Evolutionary conservation across 2,888 invertebrate genomes (phyloP).

Genomic region (Halocaridina rubra): DNA sequence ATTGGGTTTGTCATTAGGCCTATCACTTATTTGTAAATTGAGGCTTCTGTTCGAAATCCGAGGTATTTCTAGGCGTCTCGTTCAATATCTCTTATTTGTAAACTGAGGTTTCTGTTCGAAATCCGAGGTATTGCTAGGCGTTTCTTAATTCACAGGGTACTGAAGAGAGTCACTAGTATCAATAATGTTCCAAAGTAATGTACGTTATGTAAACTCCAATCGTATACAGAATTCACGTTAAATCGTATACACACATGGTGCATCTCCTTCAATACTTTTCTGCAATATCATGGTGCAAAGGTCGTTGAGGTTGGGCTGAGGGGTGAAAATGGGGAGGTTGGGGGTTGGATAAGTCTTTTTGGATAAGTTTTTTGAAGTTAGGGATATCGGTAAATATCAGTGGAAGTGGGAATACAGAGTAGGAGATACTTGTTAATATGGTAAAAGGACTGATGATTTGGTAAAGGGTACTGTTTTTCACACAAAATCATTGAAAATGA

Average conservation of each 20-base stretch:
- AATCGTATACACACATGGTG: constrained; percentile 40
- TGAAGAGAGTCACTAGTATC: constrained; percentile 25
- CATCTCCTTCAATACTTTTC: constrained; percentile 33
- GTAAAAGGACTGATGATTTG: too few species aligned
- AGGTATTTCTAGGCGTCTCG: constrained; percentile 27
- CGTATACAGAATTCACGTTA: constrained; percentile 49
- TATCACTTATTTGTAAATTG: too few species aligned
- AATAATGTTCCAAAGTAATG: constrained; percentile 11
- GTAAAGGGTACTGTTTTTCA: too few species aligned
- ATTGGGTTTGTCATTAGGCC: too few species aligned
- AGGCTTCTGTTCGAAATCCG: too few species aligned
- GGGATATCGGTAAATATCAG: neutral
- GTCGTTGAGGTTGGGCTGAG: neutral
- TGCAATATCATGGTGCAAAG: constrained; percentile 29
- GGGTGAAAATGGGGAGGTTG: neutral
- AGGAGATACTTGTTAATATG: too few species aligned
- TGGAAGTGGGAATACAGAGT: neutral
- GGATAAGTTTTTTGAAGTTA: too few species aligned
- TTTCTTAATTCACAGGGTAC: constrained; percentile 11
- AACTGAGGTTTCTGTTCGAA: too few species aligned
- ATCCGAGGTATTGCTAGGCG: constrained; percentile 32
- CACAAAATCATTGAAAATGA: too few species aligned
- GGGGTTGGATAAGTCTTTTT: neutral
- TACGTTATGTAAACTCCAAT: constrained; percentile 43
- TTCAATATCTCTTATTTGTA: too few species aligned